A percentile compares a stretch with the other conserved stretches of the same genome.
These are phyloP conservation scores for Arctia plantaginis DNA, from an alignment of 2,888 invertebrate genomes.

Conservation along the genomic window DNA sequence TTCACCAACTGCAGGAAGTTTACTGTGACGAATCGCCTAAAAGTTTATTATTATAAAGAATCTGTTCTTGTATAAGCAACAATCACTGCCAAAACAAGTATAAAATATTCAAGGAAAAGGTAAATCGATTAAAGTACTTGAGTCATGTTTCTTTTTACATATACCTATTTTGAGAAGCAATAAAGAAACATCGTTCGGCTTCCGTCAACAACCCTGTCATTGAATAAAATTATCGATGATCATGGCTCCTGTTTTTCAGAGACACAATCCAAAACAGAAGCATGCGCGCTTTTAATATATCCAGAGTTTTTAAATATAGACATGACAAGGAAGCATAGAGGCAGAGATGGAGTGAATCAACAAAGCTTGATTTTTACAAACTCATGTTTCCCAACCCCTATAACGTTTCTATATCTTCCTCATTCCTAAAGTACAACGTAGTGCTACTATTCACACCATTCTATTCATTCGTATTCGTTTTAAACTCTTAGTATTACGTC, in stretches of 20 bases:
- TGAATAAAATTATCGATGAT: constrained; percentile 40
- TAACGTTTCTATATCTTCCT: background rate
- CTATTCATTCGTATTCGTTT: too few relatives aligned
- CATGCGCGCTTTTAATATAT: background rate
- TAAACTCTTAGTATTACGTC: too few relatives aligned
- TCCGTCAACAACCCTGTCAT: constrained; percentile 38
- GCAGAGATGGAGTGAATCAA: constrained; percentile 55
- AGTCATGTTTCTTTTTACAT: constrained; percentile 4
- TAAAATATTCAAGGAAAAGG: constrained; percentile 9
- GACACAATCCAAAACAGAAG: constrained; percentile 25
- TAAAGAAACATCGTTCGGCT: constrained; percentile 8
- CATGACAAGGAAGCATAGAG: constrained; percentile 47
- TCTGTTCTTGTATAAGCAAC: constrained; percentile 1
- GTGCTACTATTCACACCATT: too few relatives aligned
- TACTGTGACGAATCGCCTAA: background rate
- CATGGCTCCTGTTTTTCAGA: constrained; percentile 29
- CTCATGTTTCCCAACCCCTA: constrained; percentile 34
- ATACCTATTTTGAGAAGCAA: background rate
- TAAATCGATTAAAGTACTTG: background rate
- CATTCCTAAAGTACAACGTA: too few relatives aligned
- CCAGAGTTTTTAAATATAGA: constrained; percentile 34
- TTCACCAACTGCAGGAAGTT: background rate
- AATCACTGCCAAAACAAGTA: background rate
- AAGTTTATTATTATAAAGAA: background rate
- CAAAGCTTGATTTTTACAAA: constrained; percentile 28